A percentile compares a stretch with the other conserved stretches of the same genome.
phyloP scores from a whole-genome alignment of 2,888 invertebrate genomes.

The Chaitophorus viminalis region DNA sequence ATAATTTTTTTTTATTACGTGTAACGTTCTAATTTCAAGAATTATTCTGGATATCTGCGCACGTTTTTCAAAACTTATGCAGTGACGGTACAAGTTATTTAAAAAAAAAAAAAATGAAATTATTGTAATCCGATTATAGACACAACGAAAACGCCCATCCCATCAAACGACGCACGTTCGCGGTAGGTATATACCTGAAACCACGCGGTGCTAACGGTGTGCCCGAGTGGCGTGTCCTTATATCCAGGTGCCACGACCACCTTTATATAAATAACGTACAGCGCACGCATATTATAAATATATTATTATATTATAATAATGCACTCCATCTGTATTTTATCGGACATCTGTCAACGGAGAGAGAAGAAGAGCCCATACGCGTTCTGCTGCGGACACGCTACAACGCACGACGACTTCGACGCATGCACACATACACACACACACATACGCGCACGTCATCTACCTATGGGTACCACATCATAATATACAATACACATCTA shows the following conservation, averaged over 20 bases:
- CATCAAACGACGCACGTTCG: background rate
- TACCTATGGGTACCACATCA: too few relatives aligned
- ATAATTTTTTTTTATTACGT: too few relatives aligned
- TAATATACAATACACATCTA: too few relatives aligned
- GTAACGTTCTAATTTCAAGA: too few relatives aligned
- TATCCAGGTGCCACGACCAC: slow-evolving; percentile 13
- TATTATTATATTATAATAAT: background rate
- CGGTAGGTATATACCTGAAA: background rate
- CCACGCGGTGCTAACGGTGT: background rate
- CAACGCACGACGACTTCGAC: background rate
- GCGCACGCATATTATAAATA: background rate
- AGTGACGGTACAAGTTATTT: too few relatives aligned
- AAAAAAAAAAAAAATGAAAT: too few relatives aligned
- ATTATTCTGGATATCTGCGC: too few relatives aligned
- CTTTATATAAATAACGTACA: too few relatives aligned
- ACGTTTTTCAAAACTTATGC: too few relatives aligned
- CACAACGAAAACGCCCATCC: background rate
- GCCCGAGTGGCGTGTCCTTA: background rate
- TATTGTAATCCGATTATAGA: background rate
- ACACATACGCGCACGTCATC: background rate
- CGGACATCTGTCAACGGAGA: slow-evolving; percentile 38
- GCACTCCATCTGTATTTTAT: slow-evolving; percentile 12
- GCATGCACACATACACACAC: background rate
- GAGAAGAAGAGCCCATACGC: background rate
- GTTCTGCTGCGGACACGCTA: background rate